Evolutionary conservation across 1,140 invertebrate species (phyloP), one percentile per base, ranked within the genome.

Genomic region (Glossosoma conforme): DNA sequence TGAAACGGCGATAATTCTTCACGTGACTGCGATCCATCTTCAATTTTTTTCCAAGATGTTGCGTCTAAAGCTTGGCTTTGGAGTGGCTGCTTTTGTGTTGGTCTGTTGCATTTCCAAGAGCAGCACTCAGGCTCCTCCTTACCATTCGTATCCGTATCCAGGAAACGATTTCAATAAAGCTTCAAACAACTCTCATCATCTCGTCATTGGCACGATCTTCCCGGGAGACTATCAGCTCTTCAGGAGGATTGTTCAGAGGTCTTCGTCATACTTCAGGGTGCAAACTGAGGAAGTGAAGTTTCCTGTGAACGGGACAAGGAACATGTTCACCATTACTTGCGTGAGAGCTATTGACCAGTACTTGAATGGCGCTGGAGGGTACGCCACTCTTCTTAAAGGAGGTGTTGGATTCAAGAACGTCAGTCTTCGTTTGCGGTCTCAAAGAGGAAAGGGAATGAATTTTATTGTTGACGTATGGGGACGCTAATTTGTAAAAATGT

Each of bases 281-380:
- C 54, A 67, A 0, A 61, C 60, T 0, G 44, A 61, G 1, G 49
- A 66, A 9, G 63, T 60, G 14, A 59, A 42, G 0, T 74, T 69
- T 60, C 41, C 48, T 0, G 47, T 61, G 0, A 56, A 17, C 21
- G 65, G 35, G 20, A 44, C 37, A 4, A 58, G 36, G n/a, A 14
- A 18, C 6, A 14, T 37, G 13, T 44, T 33, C 76, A 73, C 0
- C 56, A 68, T 57, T 9, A 44, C 49, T 0, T 37, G 28, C 35
- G 56, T 78, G 25, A 67, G 73, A 15, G 72, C 74, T 8, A 66
- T 75, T 2, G 78, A 79, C 37, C 73, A 75, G 42, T 69, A 74
- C 9, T 68, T 41, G 3, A 73, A 76, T 11, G 79, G 71, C 3
- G 72, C 68, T 13, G 75, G 74, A 8, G 55, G 55, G 9, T 52